Evolutionary conservation across 2,797 vertebrate genomes (phyloP), one percentile per base, ranked within the genome.

Genomic region (Betta splendens): DNA sequence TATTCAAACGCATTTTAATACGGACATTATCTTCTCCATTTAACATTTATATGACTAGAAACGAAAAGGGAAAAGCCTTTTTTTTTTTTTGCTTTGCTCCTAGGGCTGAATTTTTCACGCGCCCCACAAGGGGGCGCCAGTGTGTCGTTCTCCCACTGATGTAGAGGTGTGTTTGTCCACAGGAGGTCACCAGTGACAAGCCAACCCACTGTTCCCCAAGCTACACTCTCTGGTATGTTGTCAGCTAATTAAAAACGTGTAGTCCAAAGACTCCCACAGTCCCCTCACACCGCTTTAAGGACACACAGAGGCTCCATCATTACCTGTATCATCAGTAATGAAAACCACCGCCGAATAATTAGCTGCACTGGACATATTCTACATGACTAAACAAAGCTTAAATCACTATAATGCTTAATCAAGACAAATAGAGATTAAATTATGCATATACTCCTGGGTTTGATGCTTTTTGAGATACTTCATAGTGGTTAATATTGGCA

Each of bases 141-240:
- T 18, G 55, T 63, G 46, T 22, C 10, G 15, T 32, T 77, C 50
- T 67, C 20, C 37, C 7, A 49, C 50, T 87, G 21, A 81, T 89
- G 83, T 75, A 84, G 77, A 82, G 45, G 46, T 80, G 40, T 79
- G 49, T 89, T 77, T 85, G 77, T 92, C 90, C 89, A 80, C 92
- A 96, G 95, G 91, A 92, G 95, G 89, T 95, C 95, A 61, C 95
- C 95, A 64, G 82, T 95, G 88, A 90, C 92, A 58, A 93, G 92
- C 81, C 95, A 95, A 84, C 91, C 93, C 75, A 92, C 93, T 18
- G 91, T 96, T 88, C 94, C 94, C 90, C 94, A 94, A 91, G 95
- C 95, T 87, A 96, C 93, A 5, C 93, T 97, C 71, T 97, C 95
- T 89, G 95, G 95, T 97, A 90, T 74, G 86, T 85, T 86, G 79